Conservation (phyloP, 1,140 invertebrate species). For the Brachionus angularis region DNA sequence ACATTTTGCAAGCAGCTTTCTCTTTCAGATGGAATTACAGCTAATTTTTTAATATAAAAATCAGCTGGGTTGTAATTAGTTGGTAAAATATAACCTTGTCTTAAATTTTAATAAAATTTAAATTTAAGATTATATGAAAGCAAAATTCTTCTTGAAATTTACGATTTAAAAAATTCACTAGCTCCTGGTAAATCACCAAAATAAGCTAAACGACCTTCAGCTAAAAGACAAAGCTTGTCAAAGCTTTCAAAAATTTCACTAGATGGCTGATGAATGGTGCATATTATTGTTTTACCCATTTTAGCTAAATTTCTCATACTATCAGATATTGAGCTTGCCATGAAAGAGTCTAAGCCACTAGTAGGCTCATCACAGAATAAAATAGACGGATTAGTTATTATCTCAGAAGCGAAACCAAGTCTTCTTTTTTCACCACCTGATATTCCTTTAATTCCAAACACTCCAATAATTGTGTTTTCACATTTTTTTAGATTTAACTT, state of each 20-base stretch:
- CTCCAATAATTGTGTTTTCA: conserved; percentile 36
- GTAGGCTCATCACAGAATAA: conserved; percentile 84
- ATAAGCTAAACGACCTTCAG: conserved; percentile 32
- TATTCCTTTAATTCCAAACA: conserved; percentile 69
- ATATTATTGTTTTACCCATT: conserved; percentile 82
- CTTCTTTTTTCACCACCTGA: conserved; percentile 92
- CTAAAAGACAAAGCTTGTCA: conserved; percentile 59
- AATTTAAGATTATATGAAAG: not conserved
- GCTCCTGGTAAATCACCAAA: conserved; percentile 47
- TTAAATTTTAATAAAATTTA: conserved; percentile 55
- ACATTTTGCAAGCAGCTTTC: conserved; percentile 58
- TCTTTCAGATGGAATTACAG: conserved; percentile 76
- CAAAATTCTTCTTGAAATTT: not conserved
- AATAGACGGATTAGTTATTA: conserved; percentile 81
- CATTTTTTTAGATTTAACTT: conserved; percentile 41
- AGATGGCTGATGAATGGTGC: conserved; percentile 92
- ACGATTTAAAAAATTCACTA: conserved; percentile 32
- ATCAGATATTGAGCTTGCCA: conserved; percentile 86
- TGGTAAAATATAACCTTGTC: conserved; percentile 56
- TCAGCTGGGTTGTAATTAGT: conserved; percentile 41
- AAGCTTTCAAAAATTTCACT: conserved; percentile 90
- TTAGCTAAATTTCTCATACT: conserved; percentile 65
- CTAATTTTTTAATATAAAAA: conserved; percentile 42
- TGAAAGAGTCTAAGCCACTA: conserved; percentile 69
- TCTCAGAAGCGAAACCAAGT: conserved; percentile 87